Base-by-base conservation (phyloP, 2,113 vertebrate species). In the Pelobates fuscus region DNA sequence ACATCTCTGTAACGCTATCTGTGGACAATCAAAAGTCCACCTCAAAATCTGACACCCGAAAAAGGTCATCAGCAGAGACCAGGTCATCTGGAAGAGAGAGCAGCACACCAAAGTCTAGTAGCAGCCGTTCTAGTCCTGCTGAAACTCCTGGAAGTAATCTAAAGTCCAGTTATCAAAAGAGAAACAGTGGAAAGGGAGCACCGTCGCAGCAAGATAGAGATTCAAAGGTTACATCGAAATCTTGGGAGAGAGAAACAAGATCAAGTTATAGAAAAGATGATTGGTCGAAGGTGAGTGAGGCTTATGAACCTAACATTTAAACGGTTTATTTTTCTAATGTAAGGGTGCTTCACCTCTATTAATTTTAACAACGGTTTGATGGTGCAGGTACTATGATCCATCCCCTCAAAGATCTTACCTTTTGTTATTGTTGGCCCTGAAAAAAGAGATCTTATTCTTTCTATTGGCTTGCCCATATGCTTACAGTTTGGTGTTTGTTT, bases 241-340 rank as follows among this genome's bases (percentile, higher is more conserved):
- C 82, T 77, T 86, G 81, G 70, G 89, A 88, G 78, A 86, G 80
- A 68, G 86, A 89, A 63, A 78, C 69, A 44, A 86, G 81, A 78
- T 3, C 84, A 2, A 11, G 52, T 82, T 18, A 18, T 24, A 88
- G 79, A 82, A 85, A 58, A 63, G 81, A 90, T 70, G 71, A 71
- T 70, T 2, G 74, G 79, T 83, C 80, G 73, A 90, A 90, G 89
- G 90, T 90, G 88, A 91, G 89, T 65, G 80, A 78, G 49, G 5
- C 8, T 3, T 49, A 37, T 37, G 32, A 5, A 37, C 32, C 5
- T n/a, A n/a, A n/a, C n/a, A n/a, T n/a, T n/a, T n/a, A n/a, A n/a
- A n/a, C n/a, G n/a, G n/a, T n/a, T n/a, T n/a, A n/a, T n/a, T n/a
- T n/a, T n/a, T n/a, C n/a, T n/a, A n/a, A n/a, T n/a, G n/a, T n/a